Conservation (phyloP, 2,113 vertebrate genomes). For the Gasterosteus aculeatus region DNA sequence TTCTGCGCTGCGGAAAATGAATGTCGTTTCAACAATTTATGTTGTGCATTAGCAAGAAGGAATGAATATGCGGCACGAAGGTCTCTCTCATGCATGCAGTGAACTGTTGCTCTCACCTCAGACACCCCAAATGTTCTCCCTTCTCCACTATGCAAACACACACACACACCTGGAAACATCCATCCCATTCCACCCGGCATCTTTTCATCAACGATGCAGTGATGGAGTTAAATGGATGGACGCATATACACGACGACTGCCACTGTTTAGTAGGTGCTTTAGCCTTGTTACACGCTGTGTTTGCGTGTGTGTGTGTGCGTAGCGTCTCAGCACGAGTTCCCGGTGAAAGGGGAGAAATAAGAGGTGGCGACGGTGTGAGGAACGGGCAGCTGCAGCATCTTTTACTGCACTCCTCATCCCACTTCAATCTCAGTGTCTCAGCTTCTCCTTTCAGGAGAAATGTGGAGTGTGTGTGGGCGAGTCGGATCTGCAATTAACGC, state of each 20-base stretch:
- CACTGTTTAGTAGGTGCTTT: conserved; percentile 60
- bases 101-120: conserved; percentile 60
- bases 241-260: conserved; percentile 30
- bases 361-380: conserved; percentile 69
- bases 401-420: conserved; percentile 77
- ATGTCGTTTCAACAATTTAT: conserved; percentile 68
- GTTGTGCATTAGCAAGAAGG: conserved; percentile 39
- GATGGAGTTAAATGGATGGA: conserved; percentile 32
- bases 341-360: conserved; percentile 55
- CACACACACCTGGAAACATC: neutral
- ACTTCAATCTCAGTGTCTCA: conserved; percentile 80
- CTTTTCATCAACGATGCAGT: conserved; percentile 30
- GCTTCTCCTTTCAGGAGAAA: conserved; percentile 81
- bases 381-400: conserved; percentile 77
- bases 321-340: conserved; percentile 58
- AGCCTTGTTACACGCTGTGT: conserved; percentile 54
- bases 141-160: conserved; percentile 41
- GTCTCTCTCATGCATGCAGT: conserved; percentile 22
- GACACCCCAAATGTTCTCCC: conserved; percentile 26
- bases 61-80: conserved; percentile 21
- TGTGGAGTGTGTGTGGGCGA: conserved; percentile 83
- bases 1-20: conserved; percentile 48
- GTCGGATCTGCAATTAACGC: conserved; percentile 84
- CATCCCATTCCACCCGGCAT: conserved; percentile 22
- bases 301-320: conserved; percentile 39